These are phyloP conservation scores for Metellina segmentata DNA, from an alignment of 2,888 invertebrate species.

Conservation along the genomic window DNA sequence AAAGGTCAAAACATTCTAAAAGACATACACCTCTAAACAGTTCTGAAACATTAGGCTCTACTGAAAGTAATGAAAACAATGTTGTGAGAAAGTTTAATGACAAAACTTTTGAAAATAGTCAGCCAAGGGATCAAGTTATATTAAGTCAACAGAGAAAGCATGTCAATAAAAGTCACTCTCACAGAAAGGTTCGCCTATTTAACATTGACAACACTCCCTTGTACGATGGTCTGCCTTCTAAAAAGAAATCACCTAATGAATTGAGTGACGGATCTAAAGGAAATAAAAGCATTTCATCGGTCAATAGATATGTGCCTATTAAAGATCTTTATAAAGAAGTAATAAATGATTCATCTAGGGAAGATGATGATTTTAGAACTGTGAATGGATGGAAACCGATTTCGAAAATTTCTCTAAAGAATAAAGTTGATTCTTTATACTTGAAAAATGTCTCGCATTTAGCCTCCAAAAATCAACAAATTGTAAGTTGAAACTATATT, in stretches of 20 bases:
- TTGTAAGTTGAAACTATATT: too few species aligned
- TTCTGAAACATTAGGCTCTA: not conserved
- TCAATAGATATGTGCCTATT: not conserved
- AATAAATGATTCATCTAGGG: not conserved
- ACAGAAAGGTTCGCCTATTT: constrained; percentile 27
- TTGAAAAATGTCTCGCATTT: too few species aligned
- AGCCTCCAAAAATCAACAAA: too few species aligned
- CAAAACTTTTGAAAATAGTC: not conserved
- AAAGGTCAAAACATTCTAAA: too few species aligned
- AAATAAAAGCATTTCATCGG: not conserved
- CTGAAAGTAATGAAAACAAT: not conserved
- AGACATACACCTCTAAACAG: not conserved
- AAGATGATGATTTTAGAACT: not conserved
- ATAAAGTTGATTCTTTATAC: not conserved
- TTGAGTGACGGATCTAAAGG: not conserved
- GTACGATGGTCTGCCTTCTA: constrained; percentile 35
- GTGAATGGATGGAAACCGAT: not conserved
- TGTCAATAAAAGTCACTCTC: not conserved
- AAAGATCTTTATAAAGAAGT: not conserved
- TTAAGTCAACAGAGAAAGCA: not conserved
- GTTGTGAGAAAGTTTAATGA: not conserved
- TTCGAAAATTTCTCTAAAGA: not conserved
- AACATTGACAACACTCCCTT: constrained; percentile 19
- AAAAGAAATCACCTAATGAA: not conserved
- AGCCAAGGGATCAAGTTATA: not conserved